Base-by-base conservation (phyloP, 1,140 invertebrate species). In the Neodiprion virginianus region DNA sequence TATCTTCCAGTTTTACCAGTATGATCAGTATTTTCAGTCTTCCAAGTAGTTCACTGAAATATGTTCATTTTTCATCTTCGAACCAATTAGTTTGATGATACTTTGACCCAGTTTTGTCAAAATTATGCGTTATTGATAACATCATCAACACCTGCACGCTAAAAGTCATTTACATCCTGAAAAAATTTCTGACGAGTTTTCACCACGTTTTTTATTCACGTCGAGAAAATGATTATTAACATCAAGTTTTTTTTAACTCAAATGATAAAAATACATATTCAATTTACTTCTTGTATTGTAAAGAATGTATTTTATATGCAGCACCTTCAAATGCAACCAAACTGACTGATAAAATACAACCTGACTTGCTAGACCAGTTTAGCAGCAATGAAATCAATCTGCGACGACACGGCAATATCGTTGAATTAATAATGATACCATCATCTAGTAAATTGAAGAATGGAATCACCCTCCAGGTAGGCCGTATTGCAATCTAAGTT, bases 381-480 rank as follows among this genome's bases (percentile, higher is more conserved):
- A 85, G 86, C 66, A 92, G 91, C 81, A 90, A 92, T 72, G 91
- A 92, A 80, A 91, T 94, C 72, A 89, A 87, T 49, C 85, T 94
- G 9, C 90, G 90, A 47, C 90, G 90, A 71, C 88, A 91, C 71
- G 90, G 91, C 21, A 91, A 92, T 82, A 89, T 94, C 74, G 89
- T 92, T 3, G 92, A 94, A 79, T 85, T 94, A 73, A 90, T 92
- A 77, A 85, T 94, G 50, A 90, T 90, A 12, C 90, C 92, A 67
- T 88, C 86, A 23, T 86, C 88, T 1, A 90, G 90, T 0, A 91
- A 91, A 83, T 85, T 91, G 77, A 89, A 89, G 70, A 90, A 92
- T 76, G 90, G 90, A 28, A 90, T 93, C 14, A 93, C 89, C 69
- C 77, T 89, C 23, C 86, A 90, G 84, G 92, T 92, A 85, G 86